Percentiles rank a stretch among this genome's conserved stretches.
phyloP scores from a whole-genome alignment of 2,888 invertebrate genomes.

The Nineta flava region DNA sequence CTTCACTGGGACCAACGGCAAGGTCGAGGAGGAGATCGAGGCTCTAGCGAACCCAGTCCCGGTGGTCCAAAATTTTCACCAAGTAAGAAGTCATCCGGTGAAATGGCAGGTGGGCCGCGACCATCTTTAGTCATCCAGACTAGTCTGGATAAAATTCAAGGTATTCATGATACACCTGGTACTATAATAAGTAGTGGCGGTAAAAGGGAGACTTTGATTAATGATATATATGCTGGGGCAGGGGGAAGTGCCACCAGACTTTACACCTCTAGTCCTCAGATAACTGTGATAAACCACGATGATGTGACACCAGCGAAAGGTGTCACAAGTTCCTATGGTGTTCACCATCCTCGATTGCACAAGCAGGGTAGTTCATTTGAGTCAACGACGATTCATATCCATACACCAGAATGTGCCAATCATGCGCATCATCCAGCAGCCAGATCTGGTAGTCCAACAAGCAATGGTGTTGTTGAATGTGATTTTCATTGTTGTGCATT shows the following conservation, averaged over 20 bases:
- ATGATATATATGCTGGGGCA: conserved; percentile 32
- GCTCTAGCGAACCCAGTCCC: conserved; percentile 34
- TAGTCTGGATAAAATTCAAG: conserved; percentile 47
- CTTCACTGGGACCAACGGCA: conserved; percentile 91
- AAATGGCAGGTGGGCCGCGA: conserved; percentile 39
- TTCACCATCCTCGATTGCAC: conserved; percentile 21
- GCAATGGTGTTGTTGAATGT: conserved; percentile 52
- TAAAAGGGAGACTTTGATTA: conserved; percentile 41
- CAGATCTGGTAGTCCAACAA: conserved; percentile 45
- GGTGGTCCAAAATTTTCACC: conserved; percentile 39
- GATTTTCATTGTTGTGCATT: conserved; percentile 92
- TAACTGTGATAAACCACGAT: conserved; percentile 88
- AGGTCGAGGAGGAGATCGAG: conserved; percentile 32
- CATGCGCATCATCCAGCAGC: conserved; percentile 50
- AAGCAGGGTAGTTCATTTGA: conserved; percentile 12
- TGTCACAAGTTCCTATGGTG: conserved; percentile 13
- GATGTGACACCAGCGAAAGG: conserved; percentile 41
- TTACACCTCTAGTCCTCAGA: conserved; percentile 54
- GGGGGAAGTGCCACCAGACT: conserved; percentile 9
- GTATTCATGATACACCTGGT: conserved; percentile 15
- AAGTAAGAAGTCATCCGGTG: conserved; percentile 31
- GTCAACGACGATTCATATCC: conserved; percentile 51
- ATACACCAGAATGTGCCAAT: conserved; percentile 66
- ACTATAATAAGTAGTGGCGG: conserved; percentile 16
- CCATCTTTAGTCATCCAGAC: conserved; percentile 62